These are phyloP conservation scores for Ceratosolen solmsi DNA, from an alignment of 1,140 invertebrate species.

Conservation along the genomic window DNA sequence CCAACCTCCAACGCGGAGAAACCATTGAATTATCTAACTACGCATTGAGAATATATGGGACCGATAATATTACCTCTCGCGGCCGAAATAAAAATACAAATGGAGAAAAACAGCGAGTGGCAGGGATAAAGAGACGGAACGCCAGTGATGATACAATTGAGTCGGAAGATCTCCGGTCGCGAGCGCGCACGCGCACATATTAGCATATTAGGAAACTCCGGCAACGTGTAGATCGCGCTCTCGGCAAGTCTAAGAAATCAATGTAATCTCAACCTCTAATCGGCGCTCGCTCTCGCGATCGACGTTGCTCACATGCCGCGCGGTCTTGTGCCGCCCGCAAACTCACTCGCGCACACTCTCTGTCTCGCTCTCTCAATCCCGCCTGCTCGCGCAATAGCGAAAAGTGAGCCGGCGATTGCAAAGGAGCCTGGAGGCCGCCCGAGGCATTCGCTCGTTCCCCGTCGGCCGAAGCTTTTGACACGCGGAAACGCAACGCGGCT, in stretches of 20 bases:
- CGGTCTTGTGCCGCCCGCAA: not conserved
- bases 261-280: slow-evolving; percentile 36
- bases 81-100: not conserved
- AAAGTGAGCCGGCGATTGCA: slow-evolving; percentile 2
- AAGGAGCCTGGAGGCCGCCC: slow-evolving; percentile 8
- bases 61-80: not conserved
- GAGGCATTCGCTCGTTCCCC: not conserved
- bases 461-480: slow-evolving; percentile 15
- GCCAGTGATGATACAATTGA: slow-evolving; percentile 13
- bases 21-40: not conserved
- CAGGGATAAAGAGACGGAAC: not conserved
- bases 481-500: not conserved
- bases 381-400: not conserved
- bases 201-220: slow-evolving; percentile 49
- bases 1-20: too few relatives aligned
- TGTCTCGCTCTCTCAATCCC: not conserved
- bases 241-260: slow-evolving; percentile 18
- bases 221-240: not conserved
- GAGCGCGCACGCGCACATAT: slow-evolving; percentile 29
- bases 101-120: not conserved
- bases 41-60: not conserved
- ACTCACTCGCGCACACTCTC: not conserved
- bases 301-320: slow-evolving; percentile 15
- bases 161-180: slow-evolving; percentile 14
- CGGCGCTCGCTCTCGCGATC: slow-evolving; percentile 2